A percentile compares a stretch with the other conserved stretches of the same genome.
Conservation (phyloP, 2,113 vertebrate species). For the Paradoxurus hermaphroditus region DNA sequence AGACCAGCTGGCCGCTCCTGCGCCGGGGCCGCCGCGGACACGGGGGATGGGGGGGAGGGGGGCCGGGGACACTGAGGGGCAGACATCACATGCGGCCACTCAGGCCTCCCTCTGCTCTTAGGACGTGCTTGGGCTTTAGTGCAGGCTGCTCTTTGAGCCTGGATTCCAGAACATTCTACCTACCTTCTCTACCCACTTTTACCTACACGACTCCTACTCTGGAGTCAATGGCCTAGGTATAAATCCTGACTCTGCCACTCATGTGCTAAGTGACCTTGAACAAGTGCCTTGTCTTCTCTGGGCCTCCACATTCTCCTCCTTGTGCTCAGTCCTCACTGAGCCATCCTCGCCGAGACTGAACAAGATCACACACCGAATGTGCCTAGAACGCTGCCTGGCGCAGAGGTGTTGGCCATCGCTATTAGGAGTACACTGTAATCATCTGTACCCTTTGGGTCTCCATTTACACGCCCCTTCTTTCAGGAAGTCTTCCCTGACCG, state of each 20-base stretch:
- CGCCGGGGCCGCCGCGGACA: rapidly evolving
- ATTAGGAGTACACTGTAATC: neutral
- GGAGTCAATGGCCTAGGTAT: neutral
- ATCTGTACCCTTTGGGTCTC: neutral
- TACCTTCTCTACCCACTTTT: neutral
- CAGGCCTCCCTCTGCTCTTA: neutral
- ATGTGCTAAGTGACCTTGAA: neutral
- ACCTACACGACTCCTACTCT: neutral
- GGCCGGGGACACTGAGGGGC: rapidly evolving
- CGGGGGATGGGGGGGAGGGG: rapidly evolving
- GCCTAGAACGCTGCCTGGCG: neutral
- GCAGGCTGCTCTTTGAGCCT: neutral
- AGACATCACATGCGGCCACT: rapidly evolving
- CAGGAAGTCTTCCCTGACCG: neutral
- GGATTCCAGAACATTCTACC: neutral
- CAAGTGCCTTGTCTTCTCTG: neutral
- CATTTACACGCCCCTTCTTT: neutral
- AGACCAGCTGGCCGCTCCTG: rapidly evolving
- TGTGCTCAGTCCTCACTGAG: neutral
- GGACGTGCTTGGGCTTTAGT: neutral
- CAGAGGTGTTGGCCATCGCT: neutral
- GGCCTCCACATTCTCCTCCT: neutral
- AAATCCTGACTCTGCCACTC: neutral
- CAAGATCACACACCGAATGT: rapidly evolving
- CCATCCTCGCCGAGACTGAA: neutral